Base-by-base conservation (phyloP, 2,797 vertebrate genomes). In the Catostomus latipinnis region DNA sequence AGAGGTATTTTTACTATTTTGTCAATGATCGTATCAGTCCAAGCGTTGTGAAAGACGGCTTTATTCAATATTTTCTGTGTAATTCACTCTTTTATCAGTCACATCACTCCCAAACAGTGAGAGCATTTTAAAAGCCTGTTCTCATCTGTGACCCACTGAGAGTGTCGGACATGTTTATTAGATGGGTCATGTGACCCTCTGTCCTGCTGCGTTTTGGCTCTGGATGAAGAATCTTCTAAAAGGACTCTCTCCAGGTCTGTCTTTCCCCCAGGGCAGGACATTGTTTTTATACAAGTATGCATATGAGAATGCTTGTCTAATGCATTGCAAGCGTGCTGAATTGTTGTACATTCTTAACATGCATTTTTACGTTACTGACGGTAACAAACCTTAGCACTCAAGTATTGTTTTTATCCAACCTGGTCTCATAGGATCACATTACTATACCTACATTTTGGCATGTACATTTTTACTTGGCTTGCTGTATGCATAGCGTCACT, bases 61-160 rank as follows among this genome's bases (percentile, higher is more conserved):
- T 84, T 85, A 85, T 86, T 82, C 82, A 81, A 73, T 79, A 76
- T 87, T 71, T 78, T 76, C 76, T 81, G 71, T 84, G 74, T 77
- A 82, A 85, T 83, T 66, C 84, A 77, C 81, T 83, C 73, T 75
- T 80, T 72, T 80, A 86, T 88, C 83, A 71, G 73, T 72, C 81
- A 76, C 84, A 83, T 87, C 70, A 81, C 75, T 81, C 53, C 74
- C 78, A 87, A 81, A 80, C 75, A 78, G 75, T 62, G 66, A 82
- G 83, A 83, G 78, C 67, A 71, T 80, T 84, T 87, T 82, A 85
- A 87, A 86, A 87, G 80, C 76, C 72, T 22, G 50, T 8, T 52
- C 8, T 52, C 50, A 86, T 52, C 50, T 52, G 50, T 8, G 11
- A 8, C 50, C 50, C 50, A 10, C 8, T 52, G 50, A 52, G 50